phyloP scores from a whole-genome alignment of 2,888 invertebrate genomes.

The Gasteruption jaculator region DNA sequence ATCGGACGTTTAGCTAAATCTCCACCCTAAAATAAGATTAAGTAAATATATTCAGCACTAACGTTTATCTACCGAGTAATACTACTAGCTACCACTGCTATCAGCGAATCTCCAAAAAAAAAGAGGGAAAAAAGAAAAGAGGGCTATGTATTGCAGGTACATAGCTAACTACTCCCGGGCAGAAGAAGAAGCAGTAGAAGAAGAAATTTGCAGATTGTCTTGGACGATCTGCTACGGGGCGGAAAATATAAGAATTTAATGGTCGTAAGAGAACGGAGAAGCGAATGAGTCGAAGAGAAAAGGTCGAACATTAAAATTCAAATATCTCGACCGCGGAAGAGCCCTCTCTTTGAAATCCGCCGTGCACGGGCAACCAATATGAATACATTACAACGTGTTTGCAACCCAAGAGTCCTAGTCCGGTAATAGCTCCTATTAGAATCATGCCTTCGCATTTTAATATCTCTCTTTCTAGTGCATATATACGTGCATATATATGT shows the following conservation, averaged over 20 bases:
- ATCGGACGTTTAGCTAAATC: too few species aligned
- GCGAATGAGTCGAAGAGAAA: not conserved
- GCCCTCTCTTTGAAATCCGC: constrained; percentile 29
- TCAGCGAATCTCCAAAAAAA: too few species aligned
- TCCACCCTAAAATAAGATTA: too few species aligned
- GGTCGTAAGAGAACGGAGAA: not conserved
- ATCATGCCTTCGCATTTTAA: constrained; percentile 47
- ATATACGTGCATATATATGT: constrained; percentile 10
- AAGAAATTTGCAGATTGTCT: constrained; percentile 13
- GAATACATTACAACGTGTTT: constrained; percentile 43
- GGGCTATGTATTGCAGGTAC: not conserved
- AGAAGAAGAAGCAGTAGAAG: constrained; percentile 5
- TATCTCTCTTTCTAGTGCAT: too few species aligned
- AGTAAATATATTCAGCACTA: too few species aligned
- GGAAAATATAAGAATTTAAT: not conserved
- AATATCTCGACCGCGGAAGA: constrained; percentile 32
- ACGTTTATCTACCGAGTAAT: too few species aligned
- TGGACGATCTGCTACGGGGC: constrained; percentile 3
- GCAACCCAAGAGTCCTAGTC: constrained; percentile 32
- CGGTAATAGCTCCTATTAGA: constrained; percentile 46
- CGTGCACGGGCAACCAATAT: constrained; percentile 36
- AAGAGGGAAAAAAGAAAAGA: not conserved
- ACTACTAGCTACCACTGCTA: too few species aligned
- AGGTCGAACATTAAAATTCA: constrained; percentile 39
- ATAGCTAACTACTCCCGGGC: not conserved